Percentiles rank a stretch among this genome's conserved stretches.
phyloP scores from a whole-genome alignment of 2,888 invertebrate species.

The Eumerus sabulonum region DNA sequence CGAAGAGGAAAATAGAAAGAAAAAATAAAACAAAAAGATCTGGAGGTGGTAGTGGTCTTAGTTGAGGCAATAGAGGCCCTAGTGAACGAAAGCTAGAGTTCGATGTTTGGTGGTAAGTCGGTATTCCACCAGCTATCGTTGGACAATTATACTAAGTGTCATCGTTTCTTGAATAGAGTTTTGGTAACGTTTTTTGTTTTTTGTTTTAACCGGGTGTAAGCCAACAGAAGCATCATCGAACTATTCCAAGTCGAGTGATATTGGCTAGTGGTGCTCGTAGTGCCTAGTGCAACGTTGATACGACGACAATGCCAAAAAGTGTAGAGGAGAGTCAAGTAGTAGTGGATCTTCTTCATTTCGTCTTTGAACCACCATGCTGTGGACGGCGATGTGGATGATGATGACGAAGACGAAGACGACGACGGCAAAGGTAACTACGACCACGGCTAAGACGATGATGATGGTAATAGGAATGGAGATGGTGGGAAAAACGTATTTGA shows the following conservation, averaged over 20 bases:
- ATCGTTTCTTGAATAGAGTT: slow-evolving; percentile 14
- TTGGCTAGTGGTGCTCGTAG: too few species aligned
- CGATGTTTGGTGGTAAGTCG: slow-evolving; percentile 30
- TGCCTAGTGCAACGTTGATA: too few species aligned
- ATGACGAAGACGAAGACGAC: not conserved
- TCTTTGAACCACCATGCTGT: slow-evolving; percentile 24
- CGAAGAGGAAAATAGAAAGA: too few species aligned
- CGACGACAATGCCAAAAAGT: slow-evolving; percentile 3
- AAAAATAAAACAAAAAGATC: too few species aligned
- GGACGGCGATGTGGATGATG: slow-evolving; percentile 50
- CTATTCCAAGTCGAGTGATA: not conserved
- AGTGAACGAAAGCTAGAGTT: slow-evolving; percentile 1
- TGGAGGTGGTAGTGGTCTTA: too few species aligned
- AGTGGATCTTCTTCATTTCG: slow-evolving; percentile 68
- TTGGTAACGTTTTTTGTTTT: slow-evolving; percentile 18
- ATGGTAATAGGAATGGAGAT: slow-evolving; percentile 58
- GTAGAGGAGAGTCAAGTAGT: slow-evolving; percentile 25
- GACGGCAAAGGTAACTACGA: not conserved
- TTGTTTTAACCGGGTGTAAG: not conserved
- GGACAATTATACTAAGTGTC: slow-evolving; percentile 37
- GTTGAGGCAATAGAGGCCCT: slow-evolving; percentile 6
- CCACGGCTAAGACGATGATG: slow-evolving; percentile 38
- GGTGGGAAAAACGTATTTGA: slow-evolving; percentile 70
- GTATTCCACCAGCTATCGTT: slow-evolving; percentile 29
- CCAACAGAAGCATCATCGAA: slow-evolving; percentile 9